Evolutionary conservation across 1,140 invertebrate genomes (phyloP).

Genomic region (Druon quercuslanigerum): DNA sequence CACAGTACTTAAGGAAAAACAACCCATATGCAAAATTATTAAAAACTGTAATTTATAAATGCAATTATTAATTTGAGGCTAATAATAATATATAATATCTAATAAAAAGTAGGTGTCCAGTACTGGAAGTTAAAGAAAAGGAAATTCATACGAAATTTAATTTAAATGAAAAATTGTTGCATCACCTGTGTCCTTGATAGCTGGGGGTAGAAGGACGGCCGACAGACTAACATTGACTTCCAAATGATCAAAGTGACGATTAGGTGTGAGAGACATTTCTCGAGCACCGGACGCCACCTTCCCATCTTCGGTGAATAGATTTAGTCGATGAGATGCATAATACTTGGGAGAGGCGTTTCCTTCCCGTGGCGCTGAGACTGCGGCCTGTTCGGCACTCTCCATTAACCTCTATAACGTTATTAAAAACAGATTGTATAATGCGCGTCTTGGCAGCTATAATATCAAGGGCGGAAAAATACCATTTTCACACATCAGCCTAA

Average conservation of each 20-base stretch:
- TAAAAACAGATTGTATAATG: constrained; percentile 18
- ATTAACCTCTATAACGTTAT: constrained; percentile 83
- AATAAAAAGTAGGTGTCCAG: no score
- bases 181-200: constrained; percentile 86
- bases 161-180: neutral
- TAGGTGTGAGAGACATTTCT: constrained; percentile 82
- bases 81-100: no score
- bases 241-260: constrained; percentile 87
- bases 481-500: neutral
- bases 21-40: no score
- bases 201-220: constrained; percentile 91
- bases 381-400: constrained; percentile 90
- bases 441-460: neutral
- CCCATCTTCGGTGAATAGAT: constrained; percentile 83
- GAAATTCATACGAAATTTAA: no score
- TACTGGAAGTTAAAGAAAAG: no score
- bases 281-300: constrained; percentile 80
- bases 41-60: no score
- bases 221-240: constrained; percentile 90
- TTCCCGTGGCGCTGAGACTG: constrained; percentile 80
- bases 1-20: no score
- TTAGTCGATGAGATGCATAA: constrained; percentile 84
- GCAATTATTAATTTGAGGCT: no score
- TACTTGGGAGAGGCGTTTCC: constrained; percentile 76
- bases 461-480: neutral